These are phyloP conservation scores for Zele albiditarsus DNA, from an alignment of 2,888 invertebrate genomes.

Conservation along the genomic window DNA sequence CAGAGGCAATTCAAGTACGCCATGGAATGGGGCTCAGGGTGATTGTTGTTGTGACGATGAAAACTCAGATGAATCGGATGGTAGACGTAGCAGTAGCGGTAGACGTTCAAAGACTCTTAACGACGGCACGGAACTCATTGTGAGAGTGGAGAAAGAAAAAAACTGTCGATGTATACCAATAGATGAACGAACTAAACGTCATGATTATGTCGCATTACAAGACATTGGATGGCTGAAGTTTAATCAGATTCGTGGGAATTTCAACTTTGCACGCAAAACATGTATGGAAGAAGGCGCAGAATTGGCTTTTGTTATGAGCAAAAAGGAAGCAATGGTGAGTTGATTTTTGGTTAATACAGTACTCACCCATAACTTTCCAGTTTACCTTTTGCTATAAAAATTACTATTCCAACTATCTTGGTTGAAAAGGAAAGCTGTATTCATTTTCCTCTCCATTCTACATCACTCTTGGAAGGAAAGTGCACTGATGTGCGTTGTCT, in stretches of 20 bases:
- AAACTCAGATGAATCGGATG: background rate
- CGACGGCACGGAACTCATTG: background rate
- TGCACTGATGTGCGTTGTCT: too few relatives aligned
- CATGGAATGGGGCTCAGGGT: background rate
- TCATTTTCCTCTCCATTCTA: too few relatives aligned
- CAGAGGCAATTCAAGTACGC: background rate
- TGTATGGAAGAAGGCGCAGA: conserved; percentile 34
- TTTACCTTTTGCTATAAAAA: too few relatives aligned
- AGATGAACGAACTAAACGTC: background rate
- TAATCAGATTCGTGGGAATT: conserved; percentile 6
- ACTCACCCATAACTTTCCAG: too few relatives aligned
- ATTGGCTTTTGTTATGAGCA: conserved; percentile 28
- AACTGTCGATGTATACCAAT: conserved; percentile 1
- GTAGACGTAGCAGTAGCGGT: background rate
- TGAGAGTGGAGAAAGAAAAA: conserved; percentile 5
- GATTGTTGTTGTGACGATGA: conserved; percentile 19
- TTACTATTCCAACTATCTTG: too few relatives aligned
- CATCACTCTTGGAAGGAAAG: too few relatives aligned
- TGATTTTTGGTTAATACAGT: background rate
- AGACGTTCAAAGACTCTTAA: background rate
- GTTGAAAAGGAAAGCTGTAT: too few relatives aligned
- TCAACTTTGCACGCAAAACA: conserved; percentile 33
- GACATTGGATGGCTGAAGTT: conserved; percentile 34
- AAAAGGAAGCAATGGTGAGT: conserved; percentile 11
- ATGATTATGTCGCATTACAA: conserved; percentile 21